These are phyloP conservation scores for Vulpes vulpes DNA, from an alignment of 2,113 vertebrate genomes.

Conservation along the genomic window DNA sequence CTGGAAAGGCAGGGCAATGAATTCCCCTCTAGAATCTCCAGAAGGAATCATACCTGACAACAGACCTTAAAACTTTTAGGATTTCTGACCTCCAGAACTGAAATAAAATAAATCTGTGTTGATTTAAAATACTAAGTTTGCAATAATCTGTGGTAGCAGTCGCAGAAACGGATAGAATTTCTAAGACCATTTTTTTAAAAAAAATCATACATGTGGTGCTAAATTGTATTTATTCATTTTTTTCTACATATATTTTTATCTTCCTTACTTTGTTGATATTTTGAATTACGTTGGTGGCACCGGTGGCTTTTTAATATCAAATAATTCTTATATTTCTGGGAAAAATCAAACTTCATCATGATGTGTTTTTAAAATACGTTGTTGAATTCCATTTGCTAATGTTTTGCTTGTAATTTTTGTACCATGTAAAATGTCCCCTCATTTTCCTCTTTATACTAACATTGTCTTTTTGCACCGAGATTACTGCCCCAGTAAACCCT, in stretches of 20 bases:
- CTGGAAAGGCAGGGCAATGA: neutral
- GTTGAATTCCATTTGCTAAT: neutral
- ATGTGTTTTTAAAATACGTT: neutral
- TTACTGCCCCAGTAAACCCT: neutral
- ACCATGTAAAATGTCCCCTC: neutral
- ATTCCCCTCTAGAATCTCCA: neutral
- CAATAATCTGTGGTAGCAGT: neutral
- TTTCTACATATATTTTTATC: neutral
- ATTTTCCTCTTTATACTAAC: neutral
- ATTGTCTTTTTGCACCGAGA: neutral
- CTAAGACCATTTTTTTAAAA: neutral
- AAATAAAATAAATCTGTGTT: neutral
- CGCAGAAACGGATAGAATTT: neutral
- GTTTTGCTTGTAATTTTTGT: conserved; percentile 20
- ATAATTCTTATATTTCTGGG: neutral
- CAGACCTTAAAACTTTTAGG: neutral
- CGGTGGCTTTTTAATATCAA: neutral
- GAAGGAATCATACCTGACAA: neutral
- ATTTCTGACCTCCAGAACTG: neutral
- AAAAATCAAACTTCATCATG: neutral
- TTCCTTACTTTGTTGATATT: neutral
- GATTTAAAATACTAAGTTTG: neutral
- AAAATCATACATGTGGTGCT: neutral
- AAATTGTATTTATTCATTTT: neutral
- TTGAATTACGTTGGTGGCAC: neutral